Conservation (phyloP, 2,888 invertebrate species). For the Theodoxus fluviatilis region DNA sequence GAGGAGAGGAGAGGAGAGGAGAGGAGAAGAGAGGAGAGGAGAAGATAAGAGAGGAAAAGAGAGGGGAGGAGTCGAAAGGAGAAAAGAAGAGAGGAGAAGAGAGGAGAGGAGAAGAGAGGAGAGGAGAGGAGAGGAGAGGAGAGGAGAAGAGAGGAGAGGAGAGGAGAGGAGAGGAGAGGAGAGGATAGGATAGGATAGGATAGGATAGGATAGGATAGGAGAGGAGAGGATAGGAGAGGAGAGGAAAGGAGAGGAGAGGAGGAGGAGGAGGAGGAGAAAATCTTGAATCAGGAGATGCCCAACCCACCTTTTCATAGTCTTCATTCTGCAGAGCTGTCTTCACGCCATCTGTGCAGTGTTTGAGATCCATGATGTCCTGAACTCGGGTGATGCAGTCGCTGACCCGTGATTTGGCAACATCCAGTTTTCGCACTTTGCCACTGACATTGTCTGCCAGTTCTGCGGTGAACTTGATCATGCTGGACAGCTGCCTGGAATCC, state of each 20-base stretch:
- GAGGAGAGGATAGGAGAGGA: background rate
- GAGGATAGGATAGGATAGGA: background rate
- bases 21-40: too few relatives aligned
- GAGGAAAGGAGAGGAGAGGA: background rate
- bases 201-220: background rate
- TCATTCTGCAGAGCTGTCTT: conserved; percentile 90
- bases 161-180: too few relatives aligned
- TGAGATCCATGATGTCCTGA: conserved; percentile 91
- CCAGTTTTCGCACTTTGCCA: conserved; percentile 91
- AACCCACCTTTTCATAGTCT: conserved; percentile 81
- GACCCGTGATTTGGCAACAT: conserved; percentile 90
- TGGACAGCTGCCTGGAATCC: conserved; percentile 77
- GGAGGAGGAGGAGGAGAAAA: background rate
- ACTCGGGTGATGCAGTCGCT: conserved; percentile 93
- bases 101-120: too few relatives aligned
- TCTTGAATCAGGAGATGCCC: background rate
- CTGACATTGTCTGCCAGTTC: conserved; percentile 91
- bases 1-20: too few relatives aligned
- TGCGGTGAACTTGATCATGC: conserved; percentile 87
- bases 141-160: too few relatives aligned
- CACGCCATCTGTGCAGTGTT: conserved; percentile 96
- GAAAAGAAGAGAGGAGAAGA: too few relatives aligned
- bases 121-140: too few relatives aligned
- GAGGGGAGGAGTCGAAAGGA: too few relatives aligned
- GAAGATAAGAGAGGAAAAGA: too few relatives aligned